Evolutionary conservation across 2,888 invertebrate genomes (phyloP).

Genomic region (Bembecia ichneumoniformis): DNA sequence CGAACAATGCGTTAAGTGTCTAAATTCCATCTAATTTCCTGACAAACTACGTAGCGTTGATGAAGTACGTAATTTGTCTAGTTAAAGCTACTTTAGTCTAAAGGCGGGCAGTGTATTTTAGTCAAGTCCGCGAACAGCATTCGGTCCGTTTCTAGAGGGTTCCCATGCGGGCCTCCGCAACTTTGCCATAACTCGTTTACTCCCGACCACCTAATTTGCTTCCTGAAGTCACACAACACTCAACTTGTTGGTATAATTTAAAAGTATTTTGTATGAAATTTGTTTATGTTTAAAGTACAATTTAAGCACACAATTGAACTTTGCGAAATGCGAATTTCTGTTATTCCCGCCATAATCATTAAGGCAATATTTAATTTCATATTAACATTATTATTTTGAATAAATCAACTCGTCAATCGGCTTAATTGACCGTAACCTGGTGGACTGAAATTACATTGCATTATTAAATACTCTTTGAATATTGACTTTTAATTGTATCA

Average conservation of each 20-base stretch:
- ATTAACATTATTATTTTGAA: background rate
- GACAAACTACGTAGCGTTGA: slow-evolving; percentile 8
- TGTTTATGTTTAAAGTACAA: background rate
- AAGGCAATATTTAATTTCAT: background rate
- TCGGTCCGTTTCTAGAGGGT: slow-evolving; percentile 19
- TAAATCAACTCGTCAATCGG: background rate
- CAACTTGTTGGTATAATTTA: slow-evolving; percentile 51
- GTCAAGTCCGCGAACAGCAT: slow-evolving; percentile 19
- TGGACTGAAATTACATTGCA: too few species aligned
- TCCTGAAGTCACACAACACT: slow-evolving; percentile 40
- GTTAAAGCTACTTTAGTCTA: slow-evolving; percentile 21
- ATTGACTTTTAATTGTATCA: too few species aligned
- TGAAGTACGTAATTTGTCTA: slow-evolving; percentile 17
- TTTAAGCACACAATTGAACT: background rate
- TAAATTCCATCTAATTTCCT: background rate
- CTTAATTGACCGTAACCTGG: background rate
- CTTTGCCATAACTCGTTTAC: slow-evolving; percentile 60
- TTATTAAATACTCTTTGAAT: too few species aligned
- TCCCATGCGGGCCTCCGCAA: slow-evolving; percentile 37
- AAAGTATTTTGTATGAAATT: slow-evolving; percentile 12
- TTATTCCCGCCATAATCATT: background rate
- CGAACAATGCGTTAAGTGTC: too few species aligned
- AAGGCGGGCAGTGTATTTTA: slow-evolving; percentile 12
- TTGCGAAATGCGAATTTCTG: background rate
- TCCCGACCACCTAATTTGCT: slow-evolving; percentile 55